These are phyloP conservation scores for Cheilosia grossa DNA, from an alignment of 2,888 invertebrate genomes.

Conservation along the genomic window DNA sequence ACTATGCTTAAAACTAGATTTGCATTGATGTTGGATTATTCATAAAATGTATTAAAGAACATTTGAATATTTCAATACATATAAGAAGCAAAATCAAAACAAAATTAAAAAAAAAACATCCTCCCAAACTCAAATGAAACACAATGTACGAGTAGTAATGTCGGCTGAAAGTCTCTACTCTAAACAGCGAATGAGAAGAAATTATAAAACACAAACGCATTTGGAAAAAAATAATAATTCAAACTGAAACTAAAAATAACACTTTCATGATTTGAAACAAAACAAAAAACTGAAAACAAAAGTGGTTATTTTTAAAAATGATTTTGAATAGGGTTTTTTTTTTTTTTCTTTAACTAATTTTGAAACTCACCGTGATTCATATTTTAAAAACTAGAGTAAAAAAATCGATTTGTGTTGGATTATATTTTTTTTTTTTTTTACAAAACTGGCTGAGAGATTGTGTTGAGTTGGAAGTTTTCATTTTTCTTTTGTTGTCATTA, in stretches of 20 bases:
- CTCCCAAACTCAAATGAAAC: constrained; percentile 44
- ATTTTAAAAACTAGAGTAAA: constrained; percentile 61
- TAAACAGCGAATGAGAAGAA: constrained; percentile 51
- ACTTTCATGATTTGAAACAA: constrained; percentile 12
- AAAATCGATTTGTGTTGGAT: constrained; percentile 50
- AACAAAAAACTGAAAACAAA: constrained; percentile 11
- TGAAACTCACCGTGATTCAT: constrained; percentile 62
- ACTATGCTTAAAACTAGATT: constrained; percentile 15
- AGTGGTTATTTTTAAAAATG: constrained; percentile 34
- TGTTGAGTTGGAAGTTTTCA: constrained; percentile 58
- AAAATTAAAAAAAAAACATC: constrained; percentile 15
- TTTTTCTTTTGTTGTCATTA: constrained; percentile 32
- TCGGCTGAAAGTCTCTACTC: constrained; percentile 50
- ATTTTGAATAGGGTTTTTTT: constrained; percentile 2
- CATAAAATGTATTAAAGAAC: constrained; percentile 16
- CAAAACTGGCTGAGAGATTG: constrained; percentile 59
- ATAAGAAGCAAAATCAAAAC: constrained; percentile 50
- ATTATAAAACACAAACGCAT: constrained; percentile 33
- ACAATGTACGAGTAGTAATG: constrained; percentile 43
- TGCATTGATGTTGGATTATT: constrained; percentile 25
- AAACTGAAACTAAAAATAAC: constrained; percentile 7
- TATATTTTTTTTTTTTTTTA: constrained; percentile 31
- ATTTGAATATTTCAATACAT: constrained; percentile 9
- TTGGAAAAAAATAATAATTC: constrained; percentile 9
- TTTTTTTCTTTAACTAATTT: constrained; percentile 47